These are phyloP conservation scores for Eurytoma californica DNA, from an alignment of 2,888 invertebrate genomes.

Conservation along the genomic window DNA sequence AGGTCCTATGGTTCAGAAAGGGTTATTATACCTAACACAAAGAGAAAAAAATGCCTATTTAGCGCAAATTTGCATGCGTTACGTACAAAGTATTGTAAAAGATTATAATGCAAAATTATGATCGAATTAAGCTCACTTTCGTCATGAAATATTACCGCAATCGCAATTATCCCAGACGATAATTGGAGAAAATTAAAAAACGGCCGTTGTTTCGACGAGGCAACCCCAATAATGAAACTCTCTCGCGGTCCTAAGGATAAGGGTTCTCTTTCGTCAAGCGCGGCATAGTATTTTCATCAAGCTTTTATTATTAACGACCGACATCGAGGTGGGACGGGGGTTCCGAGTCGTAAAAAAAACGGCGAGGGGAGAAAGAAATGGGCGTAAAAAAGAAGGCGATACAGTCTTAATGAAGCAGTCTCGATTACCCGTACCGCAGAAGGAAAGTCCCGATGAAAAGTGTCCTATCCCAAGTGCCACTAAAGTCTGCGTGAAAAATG, in stretches of 20 bases:
- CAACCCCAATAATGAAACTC: not conserved
- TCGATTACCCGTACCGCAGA: not conserved
- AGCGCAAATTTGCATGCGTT: no score
- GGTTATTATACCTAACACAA: no score
- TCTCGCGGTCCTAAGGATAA: no score
- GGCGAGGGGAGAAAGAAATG: not conserved
- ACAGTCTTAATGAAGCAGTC: constrained; percentile 6
- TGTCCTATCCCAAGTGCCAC: constrained; percentile 30
- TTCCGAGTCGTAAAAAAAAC: not conserved
- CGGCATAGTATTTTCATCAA: constrained; percentile 13
- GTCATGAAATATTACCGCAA: not conserved
- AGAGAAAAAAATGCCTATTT: no score
- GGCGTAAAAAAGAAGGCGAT: not conserved
- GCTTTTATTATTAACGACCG: constrained; percentile 5
- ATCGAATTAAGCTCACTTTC: no score
- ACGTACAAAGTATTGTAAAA: no score
- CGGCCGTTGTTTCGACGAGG: no score
- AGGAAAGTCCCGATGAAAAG: constrained; percentile 20
- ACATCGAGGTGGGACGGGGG: not conserved
- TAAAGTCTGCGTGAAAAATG: constrained; percentile 13
- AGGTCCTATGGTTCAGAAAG: no score
- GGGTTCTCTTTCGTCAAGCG: not conserved
- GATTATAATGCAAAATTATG: no score
- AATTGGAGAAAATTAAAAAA: no score
- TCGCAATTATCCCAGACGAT: not conserved